phyloP scores from a whole-genome alignment of 35 echinoderm and acorn worm genomes.

The Apostichopus californicus region DNA sequence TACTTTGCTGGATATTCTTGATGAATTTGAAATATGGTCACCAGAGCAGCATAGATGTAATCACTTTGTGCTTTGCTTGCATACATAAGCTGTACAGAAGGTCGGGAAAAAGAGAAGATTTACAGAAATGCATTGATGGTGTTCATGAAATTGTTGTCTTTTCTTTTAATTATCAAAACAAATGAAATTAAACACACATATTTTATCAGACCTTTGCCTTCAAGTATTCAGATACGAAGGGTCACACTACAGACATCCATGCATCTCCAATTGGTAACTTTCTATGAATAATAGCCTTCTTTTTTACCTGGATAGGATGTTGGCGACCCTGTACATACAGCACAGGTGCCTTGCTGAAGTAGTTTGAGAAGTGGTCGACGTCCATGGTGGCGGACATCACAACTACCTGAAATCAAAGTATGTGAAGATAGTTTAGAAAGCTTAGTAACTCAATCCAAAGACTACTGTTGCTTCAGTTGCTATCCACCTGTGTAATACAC shows the following conservation, averaged over 20 bases:
- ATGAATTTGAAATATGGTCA: constrained; percentile 95
- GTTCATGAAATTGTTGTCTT: too few species aligned
- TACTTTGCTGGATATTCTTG: constrained; percentile 85
- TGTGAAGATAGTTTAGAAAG: background rate
- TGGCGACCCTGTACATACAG: constrained; percentile 94
- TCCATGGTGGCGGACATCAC: constrained; percentile 99
- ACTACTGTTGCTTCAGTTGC: too few species aligned
- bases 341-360: constrained; percentile 84
- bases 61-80: constrained; percentile 71
- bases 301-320: constrained; percentile 89
- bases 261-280: too few species aligned
- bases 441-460: too few species aligned
- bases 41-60: constrained; percentile 86
- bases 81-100: background rate
- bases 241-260: too few species aligned
- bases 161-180: too few species aligned
- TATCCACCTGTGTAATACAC: too few species aligned
- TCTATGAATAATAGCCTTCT: background rate
- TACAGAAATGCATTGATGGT: too few species aligned
- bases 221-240: too few species aligned
- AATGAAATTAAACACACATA: too few species aligned
- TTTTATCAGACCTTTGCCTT: too few species aligned
- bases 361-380: constrained; percentile 95
- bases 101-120: too few species aligned
- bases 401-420: constrained; percentile 58